Evolutionary conservation across 2,888 invertebrate species (phyloP), one percentile per base, ranked within the genome.

Genomic region (Metellina segmentata): DNA sequence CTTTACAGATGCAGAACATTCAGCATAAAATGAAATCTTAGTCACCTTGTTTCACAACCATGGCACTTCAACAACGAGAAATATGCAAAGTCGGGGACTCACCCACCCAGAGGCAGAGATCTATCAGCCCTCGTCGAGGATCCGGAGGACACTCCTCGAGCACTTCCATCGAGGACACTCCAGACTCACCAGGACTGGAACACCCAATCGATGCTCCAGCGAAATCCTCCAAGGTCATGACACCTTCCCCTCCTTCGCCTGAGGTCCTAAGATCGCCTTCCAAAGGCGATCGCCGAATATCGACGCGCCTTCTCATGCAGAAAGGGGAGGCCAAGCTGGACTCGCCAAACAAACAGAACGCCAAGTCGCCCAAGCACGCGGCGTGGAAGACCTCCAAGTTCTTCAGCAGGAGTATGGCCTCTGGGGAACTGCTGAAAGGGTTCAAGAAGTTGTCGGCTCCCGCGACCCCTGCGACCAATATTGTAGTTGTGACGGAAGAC

Each of bases 301-400:
- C 85, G 2, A 81, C 79, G 9, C 85, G 92, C 1, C 72, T 92
- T 6, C 85, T 85, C 0, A 81, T 81, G 81, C 81, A 85, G 78
- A 83, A 89, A 16, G 79, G 77, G 7, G 83, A 75, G 16, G 16
- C 69, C 7, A 81, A 81, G 70, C 34, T 70, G 16, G 86, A 71
- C 4, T 81, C 81, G 16, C 70, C 79, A 6, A 52, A 51, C n/a
- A 81, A 91, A 48, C 34, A 34, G 34, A 71, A 49, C 8, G n/a
- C 77, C n/a, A 89, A 92, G 70, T 89, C 92, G 1, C 88, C 92
- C 2, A 92, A 92, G 51, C 88, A 93, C 11, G 89, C 88, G 0
- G 88, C 85, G 0, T 93, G 93, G 93, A 93, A 93, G 53, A 90
- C 87, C 6, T 93, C 93, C 0, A 93, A 91, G 20, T 93, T 93